Percentiles rank a stretch among this genome's conserved stretches.
These are phyloP conservation scores for Tragelaphus imberbis DNA, from an alignment of 2,113 vertebrate genomes.

Conservation along the genomic window DNA sequence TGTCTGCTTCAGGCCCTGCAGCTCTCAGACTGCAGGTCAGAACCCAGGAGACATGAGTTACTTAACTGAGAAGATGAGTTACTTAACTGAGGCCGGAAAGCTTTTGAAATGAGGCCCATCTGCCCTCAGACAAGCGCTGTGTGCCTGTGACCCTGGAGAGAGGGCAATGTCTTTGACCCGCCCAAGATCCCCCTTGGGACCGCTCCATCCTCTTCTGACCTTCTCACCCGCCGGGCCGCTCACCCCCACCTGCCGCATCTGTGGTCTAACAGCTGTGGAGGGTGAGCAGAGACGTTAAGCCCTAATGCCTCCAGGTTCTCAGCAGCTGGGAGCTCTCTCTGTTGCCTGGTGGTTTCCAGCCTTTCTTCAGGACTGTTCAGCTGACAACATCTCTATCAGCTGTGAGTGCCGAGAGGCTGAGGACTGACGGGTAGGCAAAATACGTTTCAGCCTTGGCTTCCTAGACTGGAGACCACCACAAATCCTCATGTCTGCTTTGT, in stretches of 20 bases:
- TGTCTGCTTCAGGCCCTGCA: neutral
- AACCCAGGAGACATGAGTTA: neutral
- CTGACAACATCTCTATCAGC: neutral
- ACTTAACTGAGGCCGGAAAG: neutral
- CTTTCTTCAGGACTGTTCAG: conserved; percentile 29
- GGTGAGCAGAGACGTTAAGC: neutral
- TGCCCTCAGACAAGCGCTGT: neutral
- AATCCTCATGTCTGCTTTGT: neutral
- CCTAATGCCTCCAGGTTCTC: neutral
- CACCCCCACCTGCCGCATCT: neutral
- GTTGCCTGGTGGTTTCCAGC: neutral
- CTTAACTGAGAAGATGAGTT: neutral
- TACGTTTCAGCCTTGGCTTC: neutral
- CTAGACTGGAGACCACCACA: neutral
- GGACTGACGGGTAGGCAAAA: neutral
- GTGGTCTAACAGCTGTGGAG: neutral
- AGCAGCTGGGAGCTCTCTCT: neutral
- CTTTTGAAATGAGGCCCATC: neutral
- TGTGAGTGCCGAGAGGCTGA: neutral
- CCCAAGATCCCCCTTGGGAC: neutral
- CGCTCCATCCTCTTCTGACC: neutral
- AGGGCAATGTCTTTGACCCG: neutral
- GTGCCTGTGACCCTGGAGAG: neutral
- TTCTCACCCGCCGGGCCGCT: neutral
- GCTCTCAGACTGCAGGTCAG: neutral